Percentiles rank a stretch among this genome's conserved stretches.
phyloP scores from a whole-genome alignment of 2,888 invertebrate species.

The Marasmarcha lunaedactyla region DNA sequence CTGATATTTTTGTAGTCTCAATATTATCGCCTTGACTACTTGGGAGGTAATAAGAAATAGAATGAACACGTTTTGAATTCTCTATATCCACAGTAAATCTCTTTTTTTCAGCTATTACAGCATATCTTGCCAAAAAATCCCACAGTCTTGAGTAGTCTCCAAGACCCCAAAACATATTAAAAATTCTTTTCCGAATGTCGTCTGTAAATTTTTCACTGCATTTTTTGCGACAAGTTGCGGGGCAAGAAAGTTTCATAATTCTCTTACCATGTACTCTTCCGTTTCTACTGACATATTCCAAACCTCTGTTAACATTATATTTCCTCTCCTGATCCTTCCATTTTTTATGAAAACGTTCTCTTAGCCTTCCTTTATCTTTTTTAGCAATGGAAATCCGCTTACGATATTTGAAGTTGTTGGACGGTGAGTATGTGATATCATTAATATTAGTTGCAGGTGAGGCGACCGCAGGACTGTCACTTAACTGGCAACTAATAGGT shows the following conservation, averaged over 20 bases:
- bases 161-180: conserved; percentile 8
- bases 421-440: conserved; percentile 6
- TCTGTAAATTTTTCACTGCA: conserved; percentile 6
- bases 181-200: conserved; percentile 3
- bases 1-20: conserved; percentile 6
- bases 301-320: conserved; percentile 7
- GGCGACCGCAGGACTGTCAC: conserved; percentile 4
- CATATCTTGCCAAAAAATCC: conserved; percentile 8
- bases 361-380: conserved; percentile 7
- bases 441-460: conserved; percentile 7
- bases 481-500: conserved; percentile 1
- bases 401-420: conserved; percentile 1
- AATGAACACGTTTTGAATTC: conserved; percentile 4
- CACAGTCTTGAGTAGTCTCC: conserved; percentile 8
- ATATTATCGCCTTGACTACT: conserved; percentile 4
- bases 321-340: conserved; percentile 7
- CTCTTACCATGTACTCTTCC: conserved; percentile 6
- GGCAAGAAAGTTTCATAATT: conserved; percentile 7
- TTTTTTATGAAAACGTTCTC: conserved; percentile 7
- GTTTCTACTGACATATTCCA: conserved; percentile 7
- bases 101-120: conserved; percentile 6
- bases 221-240: conserved; percentile 7
- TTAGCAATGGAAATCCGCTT: conserved; percentile 4
- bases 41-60: conserved; percentile 7
- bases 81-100: conserved; percentile 4